A percentile compares a stretch with the other conserved stretches of the same genome.
Conservation (phyloP, 2,113 vertebrate species). For the Etheostoma spectabile region DNA sequence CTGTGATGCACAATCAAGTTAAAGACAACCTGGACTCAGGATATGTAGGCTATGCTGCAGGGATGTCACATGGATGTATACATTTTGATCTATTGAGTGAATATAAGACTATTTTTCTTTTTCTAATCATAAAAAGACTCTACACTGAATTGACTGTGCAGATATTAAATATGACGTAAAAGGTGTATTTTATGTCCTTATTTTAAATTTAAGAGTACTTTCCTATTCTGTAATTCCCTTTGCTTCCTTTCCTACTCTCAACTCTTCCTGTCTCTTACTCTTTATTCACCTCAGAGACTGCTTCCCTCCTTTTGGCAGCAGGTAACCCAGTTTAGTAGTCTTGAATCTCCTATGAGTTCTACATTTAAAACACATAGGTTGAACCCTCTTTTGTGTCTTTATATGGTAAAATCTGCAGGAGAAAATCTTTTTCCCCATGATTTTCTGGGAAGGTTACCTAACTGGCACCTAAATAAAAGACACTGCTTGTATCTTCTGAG, state of each 20-base stretch:
- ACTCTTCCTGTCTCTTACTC: not conserved
- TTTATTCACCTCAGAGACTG: constrained; percentile 14
- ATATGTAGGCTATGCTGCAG: too few relatives aligned
- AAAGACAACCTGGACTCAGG: too few relatives aligned
- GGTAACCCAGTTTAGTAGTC: constrained; percentile 30
- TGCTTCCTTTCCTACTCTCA: not conserved
- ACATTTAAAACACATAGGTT: constrained; percentile 22
- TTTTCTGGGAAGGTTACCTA: constrained; percentile 1
- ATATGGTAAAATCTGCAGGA: not conserved
- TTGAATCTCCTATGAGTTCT: constrained; percentile 13
- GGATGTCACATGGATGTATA: too few relatives aligned
- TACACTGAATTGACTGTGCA: too few relatives aligned
- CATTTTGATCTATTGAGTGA: too few relatives aligned
- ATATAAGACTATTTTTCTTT: too few relatives aligned
- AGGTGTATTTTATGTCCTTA: too few relatives aligned
- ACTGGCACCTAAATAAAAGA: constrained; percentile 15
- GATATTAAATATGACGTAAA: too few relatives aligned
- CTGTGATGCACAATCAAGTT: too few relatives aligned
- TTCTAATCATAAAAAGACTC: too few relatives aligned
- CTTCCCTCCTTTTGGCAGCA: constrained; percentile 30
- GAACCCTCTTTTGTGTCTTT: not conserved
- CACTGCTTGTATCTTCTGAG: not conserved
- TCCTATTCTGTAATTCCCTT: not conserved
- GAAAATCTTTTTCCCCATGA: not conserved
- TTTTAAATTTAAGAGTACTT: not conserved